Conservation (phyloP, 1,140 invertebrate species). For the Homalodisca vitripennis region DNA sequence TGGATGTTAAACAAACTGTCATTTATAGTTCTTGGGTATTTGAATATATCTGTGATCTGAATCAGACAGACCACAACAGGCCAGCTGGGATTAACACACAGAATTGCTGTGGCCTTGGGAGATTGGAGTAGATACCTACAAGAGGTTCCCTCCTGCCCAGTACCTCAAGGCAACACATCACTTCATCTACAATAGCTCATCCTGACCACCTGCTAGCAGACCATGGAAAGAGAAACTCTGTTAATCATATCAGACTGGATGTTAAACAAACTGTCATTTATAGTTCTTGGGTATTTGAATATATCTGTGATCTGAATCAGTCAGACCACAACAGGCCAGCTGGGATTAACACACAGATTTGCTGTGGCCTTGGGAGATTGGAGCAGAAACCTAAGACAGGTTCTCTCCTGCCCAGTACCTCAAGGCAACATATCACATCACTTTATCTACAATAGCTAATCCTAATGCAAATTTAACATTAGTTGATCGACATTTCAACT, state of each 20-base stretch:
- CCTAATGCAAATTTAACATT: too few relatives aligned
- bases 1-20: too few relatives aligned
- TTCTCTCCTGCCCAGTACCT: constrained; percentile 15
- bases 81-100: constrained; percentile 21
- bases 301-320: not conserved
- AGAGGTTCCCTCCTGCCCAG: constrained; percentile 5
- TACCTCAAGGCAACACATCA: not conserved
- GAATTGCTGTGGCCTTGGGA: not conserved
- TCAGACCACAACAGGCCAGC: not conserved
- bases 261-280: too few relatives aligned
- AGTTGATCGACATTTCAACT: too few relatives aligned
- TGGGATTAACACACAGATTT: constrained; percentile 25
- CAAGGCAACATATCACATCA: too few relatives aligned
- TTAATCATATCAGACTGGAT: too few relatives aligned
- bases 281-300: too few relatives aligned
- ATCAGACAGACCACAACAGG: not conserved
- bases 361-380: not conserved
- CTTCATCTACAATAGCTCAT: too few relatives aligned
- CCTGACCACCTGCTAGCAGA: too few relatives aligned
- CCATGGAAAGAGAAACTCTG: too few relatives aligned
- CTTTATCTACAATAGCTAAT: too few relatives aligned
- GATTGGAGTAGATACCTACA: not conserved
- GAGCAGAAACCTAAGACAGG: not conserved
- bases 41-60: not conserved
- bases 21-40: too few relatives aligned